Base-by-base conservation (phyloP, 2,113 vertebrate species). In the Colaptes auratus region DNA sequence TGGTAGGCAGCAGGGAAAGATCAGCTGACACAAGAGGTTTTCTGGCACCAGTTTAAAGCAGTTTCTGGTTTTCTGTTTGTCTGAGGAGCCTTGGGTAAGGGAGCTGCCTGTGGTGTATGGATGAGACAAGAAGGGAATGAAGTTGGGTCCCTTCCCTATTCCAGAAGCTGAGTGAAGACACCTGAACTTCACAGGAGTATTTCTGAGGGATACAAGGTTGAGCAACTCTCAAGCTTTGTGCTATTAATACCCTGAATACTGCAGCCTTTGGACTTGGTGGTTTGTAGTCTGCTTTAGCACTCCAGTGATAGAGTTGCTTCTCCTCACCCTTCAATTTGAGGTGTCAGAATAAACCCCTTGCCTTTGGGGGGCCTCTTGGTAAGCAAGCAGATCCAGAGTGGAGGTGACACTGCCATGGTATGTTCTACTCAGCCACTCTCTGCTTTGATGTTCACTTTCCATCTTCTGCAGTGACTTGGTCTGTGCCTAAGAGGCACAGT, bases 31-130 rank as follows among this genome's bases (percentile, higher is more conserved):
- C 39, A 85, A 89, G 46, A 89, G 6, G 17, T 52, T 89, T 87
- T n/a, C 78, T 85, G 78, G 67, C 59, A 76, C 12, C 35, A 42
- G 12, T 39, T 12, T 58, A 15, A 58, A 61, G 82, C 7, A 1
- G 4, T 80, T 90, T 72, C 70, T 95, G 33, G 10, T 36, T 80
- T 94, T 81, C 16, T 74, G 6, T 80, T 60, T n/a, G n/a, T n/a
- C n/a, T 31, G 36, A 87, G 36, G 31, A 95, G 2, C n/a, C 77
- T 53, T 66, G 5, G 5, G 1, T 42, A 83, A 82, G 53, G 70
- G 58, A 86, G 58, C 65, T 86, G 28, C 31, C 15, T 42, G 56
- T 67, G 15, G 21, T 85, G 33, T 82, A 52, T 77, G 66, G 46
- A 70, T 73, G 15, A 39, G 16, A 55, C 48, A 71, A 27, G 78